Evolutionary conservation across 2,797 vertebrate species (phyloP).

Genomic region (Neoniphon sammara): DNA sequence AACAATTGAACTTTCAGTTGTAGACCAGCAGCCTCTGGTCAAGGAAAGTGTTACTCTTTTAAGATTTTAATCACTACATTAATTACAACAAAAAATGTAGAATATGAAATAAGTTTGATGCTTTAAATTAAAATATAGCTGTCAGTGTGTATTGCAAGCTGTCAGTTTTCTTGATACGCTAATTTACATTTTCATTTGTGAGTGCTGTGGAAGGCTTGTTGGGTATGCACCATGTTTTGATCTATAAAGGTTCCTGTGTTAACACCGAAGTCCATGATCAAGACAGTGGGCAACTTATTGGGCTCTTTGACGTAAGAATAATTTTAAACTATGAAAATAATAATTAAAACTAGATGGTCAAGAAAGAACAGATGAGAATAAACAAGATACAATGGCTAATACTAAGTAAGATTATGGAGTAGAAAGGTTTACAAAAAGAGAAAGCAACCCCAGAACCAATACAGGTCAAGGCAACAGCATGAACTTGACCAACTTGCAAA

Average conservation of each 20-base stretch:
- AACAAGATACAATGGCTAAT: background rate
- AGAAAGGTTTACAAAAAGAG: too few species aligned
- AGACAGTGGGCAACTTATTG: background rate
- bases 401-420: too few species aligned
- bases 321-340: background rate
- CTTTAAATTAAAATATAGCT: conserved; percentile 17
- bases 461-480: too few species aligned
- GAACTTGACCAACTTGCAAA: too few species aligned
- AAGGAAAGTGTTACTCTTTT: too few species aligned
- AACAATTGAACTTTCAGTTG: background rate
- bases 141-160: conserved; percentile 20
- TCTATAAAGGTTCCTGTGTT: background rate
- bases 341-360: background rate
- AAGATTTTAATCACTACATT: too few species aligned
- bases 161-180: conserved; percentile 14
- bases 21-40: too few species aligned
- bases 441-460: too few species aligned
- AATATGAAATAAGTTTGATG: conserved; percentile 18
- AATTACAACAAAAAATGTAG: too few species aligned
- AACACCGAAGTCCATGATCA: background rate
- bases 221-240: background rate
- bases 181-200: conserved; percentile 2
- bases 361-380: background rate
- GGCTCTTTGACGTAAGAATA: background rate
- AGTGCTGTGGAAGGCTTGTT: background rate